Evolutionary conservation across 2,797 vertebrate species (phyloP), one percentile per base, ranked within the genome.

Genomic region (Botia kubotai): DNA sequence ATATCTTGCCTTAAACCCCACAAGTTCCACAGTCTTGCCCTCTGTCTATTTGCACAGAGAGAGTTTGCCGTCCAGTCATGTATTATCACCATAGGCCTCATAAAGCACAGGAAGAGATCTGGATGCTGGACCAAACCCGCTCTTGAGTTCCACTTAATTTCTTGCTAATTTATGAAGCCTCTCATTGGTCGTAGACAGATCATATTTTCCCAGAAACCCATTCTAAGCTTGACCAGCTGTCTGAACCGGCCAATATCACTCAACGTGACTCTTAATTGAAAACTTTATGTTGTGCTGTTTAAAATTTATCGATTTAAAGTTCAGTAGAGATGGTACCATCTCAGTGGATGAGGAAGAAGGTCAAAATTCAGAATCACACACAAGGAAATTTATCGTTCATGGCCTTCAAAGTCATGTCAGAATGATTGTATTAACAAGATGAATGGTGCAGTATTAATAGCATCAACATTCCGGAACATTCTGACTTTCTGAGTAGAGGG

Each of bases 71-170:
- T 72, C 53, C 26, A 23, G 52, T 23, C 16, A 21, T 14, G 69
- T 2, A 17, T 79, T 52, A 79, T 79, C 46, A 65, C 68, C 19
- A 26, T 36, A 80, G 70, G 78, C 58, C 62, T 66, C 78, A 66
- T 80, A 80, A 80, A 80, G 46, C 70, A 71, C 77, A 72, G 58
- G 63, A 29, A 43, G 57, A 62, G 77, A 39, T 71, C 67, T 63
- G 67, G n/a, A 69, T 10, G 67, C 76, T 60, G 12, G 17, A 79
- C 55, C 60, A 66, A 73, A 57, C 33, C 19, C 26, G 58, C 60
- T 72, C 68, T 29, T 65, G 70, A 73, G 66, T 70, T 66, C 78
- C 60, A 55, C 58, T 80, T 80, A 73, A 80, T 80, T 80, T 60
- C 21, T 16, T 50, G 26, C 33, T 26, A 71, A 82, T 69, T 79